These are phyloP conservation scores for Gymnocephalus cernua DNA, from an alignment of 2,113 vertebrate species.

Conservation along the genomic window DNA sequence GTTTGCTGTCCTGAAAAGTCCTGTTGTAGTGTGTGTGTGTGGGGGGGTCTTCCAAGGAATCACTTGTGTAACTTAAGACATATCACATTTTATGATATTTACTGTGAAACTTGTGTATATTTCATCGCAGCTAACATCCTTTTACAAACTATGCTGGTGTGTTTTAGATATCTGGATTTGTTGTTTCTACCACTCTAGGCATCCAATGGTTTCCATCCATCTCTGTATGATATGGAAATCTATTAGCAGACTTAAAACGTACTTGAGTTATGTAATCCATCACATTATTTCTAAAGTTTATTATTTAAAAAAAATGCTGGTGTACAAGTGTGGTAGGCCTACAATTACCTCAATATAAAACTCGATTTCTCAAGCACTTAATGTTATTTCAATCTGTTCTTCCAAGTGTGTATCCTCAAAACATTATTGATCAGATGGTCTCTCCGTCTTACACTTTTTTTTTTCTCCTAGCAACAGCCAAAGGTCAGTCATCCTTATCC, in stretches of 20 bases:
- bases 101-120: not conserved
- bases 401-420: not conserved
- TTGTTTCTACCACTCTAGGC: not conserved
- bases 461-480: constrained; percentile 4
- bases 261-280: not conserved
- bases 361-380: not conserved
- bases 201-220: not conserved
- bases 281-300: not conserved
- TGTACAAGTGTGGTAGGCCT: not conserved
- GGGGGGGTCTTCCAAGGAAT: no score
- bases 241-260: not conserved
- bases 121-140: not conserved
- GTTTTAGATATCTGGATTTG: not conserved
- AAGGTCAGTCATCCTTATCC: constrained; percentile 15
- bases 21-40: no score
- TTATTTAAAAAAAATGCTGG: not conserved
- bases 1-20: not conserved
- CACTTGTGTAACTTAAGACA: not conserved
- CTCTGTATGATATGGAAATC: not conserved
- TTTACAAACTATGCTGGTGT: not conserved
- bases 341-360: not conserved
- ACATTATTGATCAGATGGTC: constrained; percentile 38
- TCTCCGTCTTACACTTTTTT: constrained; percentile 22
- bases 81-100: not conserved
- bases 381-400: not conserved